Base-by-base conservation (phyloP, 2,797 vertebrate genomes). In the Poecilia velifera region DNA sequence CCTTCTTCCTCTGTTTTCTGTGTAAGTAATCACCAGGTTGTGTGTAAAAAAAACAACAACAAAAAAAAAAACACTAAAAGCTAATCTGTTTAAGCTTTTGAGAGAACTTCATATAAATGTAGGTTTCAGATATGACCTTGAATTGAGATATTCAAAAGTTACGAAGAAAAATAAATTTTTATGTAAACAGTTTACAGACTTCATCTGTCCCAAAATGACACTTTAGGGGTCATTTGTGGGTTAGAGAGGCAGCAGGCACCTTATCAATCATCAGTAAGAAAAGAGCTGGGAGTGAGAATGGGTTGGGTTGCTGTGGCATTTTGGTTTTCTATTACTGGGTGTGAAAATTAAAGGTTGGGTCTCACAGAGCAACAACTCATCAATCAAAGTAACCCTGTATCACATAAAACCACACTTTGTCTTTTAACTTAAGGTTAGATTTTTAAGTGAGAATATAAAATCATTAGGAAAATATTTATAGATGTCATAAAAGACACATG, bases 311-410 rank as follows among this genome's bases (percentile, higher is more conserved):
- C 20, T 51, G 18, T 13, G 20, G 72, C 18, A 39, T 51, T 51
- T 53, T 49, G 51, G 73, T 39, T 73, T 72, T 34, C 46, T 73
- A 36, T 49, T n/a, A 74, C 6, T 57, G 49, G 22, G 12, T 74
- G 49, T n/a, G 10, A 55, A 20, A 36, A 34, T 31, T 22, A 34
- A 51, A 25, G 18, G 22, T 45, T 73, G 45, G 31, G 51, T 73
- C 31, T 73, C 9, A 49, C 47, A 70, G 36, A 68, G 64, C 36
- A 68, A 68, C 8, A 25, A 68, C 64, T 41, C 4, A 1, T 68
- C 64, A 68, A 25, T 70, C 68, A 70, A 6, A n/a, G 25, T 70
- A 8, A 70, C 68, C 22, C n/a, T 43, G 10, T n/a, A 14, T 70
- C 39, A 43, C 10, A n/a, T 9, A 25, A 70, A 16, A 46, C 25